Evolutionary conservation across 2,888 invertebrate species (phyloP), one percentile per base, ranked within the genome.

Genomic region (Neoitamus cyanurus): DNA sequence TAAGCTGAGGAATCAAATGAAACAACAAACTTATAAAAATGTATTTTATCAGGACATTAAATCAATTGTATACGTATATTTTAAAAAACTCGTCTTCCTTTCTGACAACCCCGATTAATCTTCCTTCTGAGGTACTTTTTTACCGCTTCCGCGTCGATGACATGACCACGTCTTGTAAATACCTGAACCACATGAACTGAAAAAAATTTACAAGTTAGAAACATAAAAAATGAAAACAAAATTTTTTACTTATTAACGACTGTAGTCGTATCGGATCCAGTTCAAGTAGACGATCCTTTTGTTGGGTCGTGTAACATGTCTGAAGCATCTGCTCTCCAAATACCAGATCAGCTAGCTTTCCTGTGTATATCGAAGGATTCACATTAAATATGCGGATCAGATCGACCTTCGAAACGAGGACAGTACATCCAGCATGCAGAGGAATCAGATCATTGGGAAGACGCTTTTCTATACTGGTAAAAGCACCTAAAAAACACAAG

Each of bases 101-200:
- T 84, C 69, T 46, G 77, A 68, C n/a, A 89, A 87, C 4, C 88
- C 9, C 34, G 88, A 15, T 78, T 84, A 84, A 90, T 87, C 86
- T 90, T 91, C 83, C 88, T 88, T 78, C 90, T 87, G 37, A 91
- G 88, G 85, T 88, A 90, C 42, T 88, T 87, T 84, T 88, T 88
- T 25, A 91, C 89, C 4, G 86, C 87, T 0, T 87, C 84, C 1
- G 88, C 88, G 3, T 88, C 87, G 37, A 91, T 87, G 15, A 87
- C 85, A 28, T 88, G 88, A 0, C 90, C 90, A 20, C 89, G 89
- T 69, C 89, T 88, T 7, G 88, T 88, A 86, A 90, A 91, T 2
- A 91, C 90, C 85, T 90, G 89, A 1, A 90, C 88, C 2, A 91
- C 90, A 85, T 91, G 91, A 37, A 89, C 91, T 91, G 87, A 5